These are phyloP conservation scores for Lithodes maja DNA, from an alignment of 2,888 invertebrate genomes.

Conservation along the genomic window DNA sequence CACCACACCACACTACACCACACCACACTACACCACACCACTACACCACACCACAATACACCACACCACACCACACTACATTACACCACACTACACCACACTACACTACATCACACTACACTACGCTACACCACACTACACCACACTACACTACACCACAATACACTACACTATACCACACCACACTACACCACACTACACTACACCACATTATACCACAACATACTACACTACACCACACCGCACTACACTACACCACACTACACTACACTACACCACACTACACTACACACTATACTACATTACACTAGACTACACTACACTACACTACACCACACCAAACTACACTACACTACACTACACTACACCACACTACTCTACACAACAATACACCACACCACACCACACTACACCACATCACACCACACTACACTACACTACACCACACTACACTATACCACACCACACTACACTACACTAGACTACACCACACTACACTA, in stretches of 20 bases:
- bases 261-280: background rate
- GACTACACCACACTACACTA: no score
- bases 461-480: background rate
- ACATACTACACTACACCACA: background rate
- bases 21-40: background rate
- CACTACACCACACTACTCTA: background rate
- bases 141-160: background rate
- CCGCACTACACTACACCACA: constrained; percentile 12
- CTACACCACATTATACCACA: background rate
- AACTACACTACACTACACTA: constrained; percentile 1
- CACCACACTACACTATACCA: constrained; percentile 5
- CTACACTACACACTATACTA: no score
- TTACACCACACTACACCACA: constrained; percentile 10
- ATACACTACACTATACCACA: background rate
- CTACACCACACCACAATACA: background rate
- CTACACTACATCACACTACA: background rate
- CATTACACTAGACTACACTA: background rate
- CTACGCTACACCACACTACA: background rate
- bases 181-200: constrained; percentile 11
- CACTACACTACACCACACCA: background rate
- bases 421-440: constrained; percentile 6
- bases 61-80: background rate
- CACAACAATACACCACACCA: background rate
- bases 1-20: background rate
- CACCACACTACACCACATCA: background rate